phyloP scores from a whole-genome alignment of 35 echinoderm and acorn worm species.

The Strongylocentrotus purpuratus region DNA sequence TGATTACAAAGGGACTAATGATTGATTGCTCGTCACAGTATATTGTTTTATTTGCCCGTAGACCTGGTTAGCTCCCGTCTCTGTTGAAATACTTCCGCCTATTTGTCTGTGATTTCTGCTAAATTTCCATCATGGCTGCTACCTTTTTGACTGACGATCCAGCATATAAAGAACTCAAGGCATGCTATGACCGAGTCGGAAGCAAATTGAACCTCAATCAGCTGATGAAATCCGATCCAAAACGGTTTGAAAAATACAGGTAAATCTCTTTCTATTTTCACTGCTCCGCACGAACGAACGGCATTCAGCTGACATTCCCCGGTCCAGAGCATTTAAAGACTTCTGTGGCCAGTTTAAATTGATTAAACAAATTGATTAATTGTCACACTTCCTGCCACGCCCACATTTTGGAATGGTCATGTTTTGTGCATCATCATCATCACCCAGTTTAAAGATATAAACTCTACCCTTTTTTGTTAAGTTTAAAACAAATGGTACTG shows the following conservation, averaged over 20 bases:
- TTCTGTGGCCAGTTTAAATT: too few species aligned
- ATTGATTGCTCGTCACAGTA: too few species aligned
- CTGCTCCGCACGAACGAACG: not conserved
- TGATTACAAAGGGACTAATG: too few species aligned
- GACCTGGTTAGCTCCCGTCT: not conserved
- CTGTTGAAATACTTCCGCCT: not conserved
- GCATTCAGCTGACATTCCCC: not conserved
- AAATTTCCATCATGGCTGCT: not conserved
- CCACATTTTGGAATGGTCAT: too few species aligned
- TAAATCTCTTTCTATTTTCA: constrained; percentile 13
- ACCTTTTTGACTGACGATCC: constrained; percentile 76
- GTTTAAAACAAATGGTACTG: too few species aligned
- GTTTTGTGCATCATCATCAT: too few species aligned
- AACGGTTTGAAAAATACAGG: constrained; percentile 90
- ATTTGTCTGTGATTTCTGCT: not conserved
- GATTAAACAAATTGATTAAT: too few species aligned
- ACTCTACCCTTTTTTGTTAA: too few species aligned
- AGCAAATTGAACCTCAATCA: constrained; percentile 66
- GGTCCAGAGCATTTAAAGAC: not conserved
- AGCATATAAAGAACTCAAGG: constrained; percentile 69
- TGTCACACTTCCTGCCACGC: too few species aligned
- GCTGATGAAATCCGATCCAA: constrained; percentile 72
- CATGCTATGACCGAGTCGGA: constrained; percentile 62
- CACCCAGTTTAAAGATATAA: too few species aligned
- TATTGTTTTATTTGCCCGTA: not conserved